These are phyloP conservation scores for Scylla paramamosain DNA, from an alignment of 1,140 invertebrate genomes.

Conservation along the genomic window DNA sequence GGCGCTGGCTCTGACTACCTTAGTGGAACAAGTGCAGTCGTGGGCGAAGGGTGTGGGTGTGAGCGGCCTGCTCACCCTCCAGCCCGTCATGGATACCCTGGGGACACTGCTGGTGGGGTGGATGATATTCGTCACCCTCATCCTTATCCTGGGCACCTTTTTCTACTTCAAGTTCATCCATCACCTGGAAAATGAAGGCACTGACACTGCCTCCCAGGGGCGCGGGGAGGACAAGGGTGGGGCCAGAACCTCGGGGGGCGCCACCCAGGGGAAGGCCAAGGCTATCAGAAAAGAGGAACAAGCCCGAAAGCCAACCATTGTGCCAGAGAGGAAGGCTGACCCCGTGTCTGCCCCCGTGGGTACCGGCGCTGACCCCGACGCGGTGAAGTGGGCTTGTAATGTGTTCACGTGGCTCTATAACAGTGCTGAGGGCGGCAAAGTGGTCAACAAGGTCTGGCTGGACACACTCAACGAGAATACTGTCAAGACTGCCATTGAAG, in stretches of 20 bases:
- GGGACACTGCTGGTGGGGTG: constrained; percentile 72
- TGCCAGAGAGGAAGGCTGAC: constrained; percentile 42
- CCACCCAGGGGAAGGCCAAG: not conserved
- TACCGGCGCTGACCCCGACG: constrained; percentile 71
- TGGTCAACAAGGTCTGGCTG: constrained; percentile 62
- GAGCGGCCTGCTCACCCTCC: constrained; percentile 53
- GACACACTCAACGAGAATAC: constrained; percentile 71
- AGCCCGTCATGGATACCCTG: constrained; percentile 71
- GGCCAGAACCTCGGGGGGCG: not conserved
- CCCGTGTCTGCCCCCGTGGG: constrained; percentile 63
- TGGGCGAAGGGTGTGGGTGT: constrained; percentile 62
- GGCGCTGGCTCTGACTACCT: constrained; percentile 59
- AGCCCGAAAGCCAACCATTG: constrained; percentile 67
- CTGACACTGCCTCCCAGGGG: constrained; percentile 3
- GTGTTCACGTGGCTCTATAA: constrained; percentile 71
- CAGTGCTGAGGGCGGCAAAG: constrained; percentile 63
- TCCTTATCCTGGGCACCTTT: constrained; percentile 61
- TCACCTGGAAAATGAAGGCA: constrained; percentile 24
- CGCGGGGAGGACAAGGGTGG: not conserved
- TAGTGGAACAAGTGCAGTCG: constrained; percentile 74
- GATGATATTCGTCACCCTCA: constrained; percentile 67
- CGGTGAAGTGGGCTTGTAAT: constrained; percentile 67
- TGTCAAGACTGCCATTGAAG: constrained; percentile 68
- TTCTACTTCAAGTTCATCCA: constrained; percentile 72
- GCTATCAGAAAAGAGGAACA: not conserved